A percentile compares a stretch with the other conserved stretches of the same genome.
These are phyloP conservation scores for Leptobrachium ailaonicum DNA, from an alignment of 2,113 vertebrate species.

Conservation along the genomic window DNA sequence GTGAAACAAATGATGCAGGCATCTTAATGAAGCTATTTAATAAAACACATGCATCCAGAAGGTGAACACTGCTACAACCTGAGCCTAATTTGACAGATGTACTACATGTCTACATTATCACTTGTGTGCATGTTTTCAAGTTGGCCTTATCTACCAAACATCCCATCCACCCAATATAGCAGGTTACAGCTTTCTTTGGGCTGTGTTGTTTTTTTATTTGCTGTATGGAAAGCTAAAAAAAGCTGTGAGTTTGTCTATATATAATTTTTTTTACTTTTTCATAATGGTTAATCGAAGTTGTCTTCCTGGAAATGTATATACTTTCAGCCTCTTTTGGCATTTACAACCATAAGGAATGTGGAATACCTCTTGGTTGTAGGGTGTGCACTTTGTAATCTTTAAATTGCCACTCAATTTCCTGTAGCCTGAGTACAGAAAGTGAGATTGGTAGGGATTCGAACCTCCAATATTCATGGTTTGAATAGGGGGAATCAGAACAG, in stretches of 20 bases:
- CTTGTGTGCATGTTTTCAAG: slow-evolving; percentile 57
- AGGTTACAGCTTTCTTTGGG: slow-evolving; percentile 60
- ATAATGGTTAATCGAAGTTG: slow-evolving; percentile 55
- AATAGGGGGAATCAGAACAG: slow-evolving; percentile 40
- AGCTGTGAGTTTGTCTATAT: slow-evolving; percentile 36
- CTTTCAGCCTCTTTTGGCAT: slow-evolving; percentile 24
- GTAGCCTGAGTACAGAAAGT: slow-evolving; percentile 52
- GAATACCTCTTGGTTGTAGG: slow-evolving; percentile 55
- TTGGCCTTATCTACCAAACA: slow-evolving; percentile 1
- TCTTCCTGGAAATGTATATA: slow-evolving; percentile 56
- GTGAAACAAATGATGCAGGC: slow-evolving; percentile 64
- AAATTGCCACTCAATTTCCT: slow-evolving; percentile 29
- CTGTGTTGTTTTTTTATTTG: slow-evolving; percentile 43
- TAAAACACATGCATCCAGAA: slow-evolving; percentile 41
- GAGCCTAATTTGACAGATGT: slow-evolving; percentile 70
- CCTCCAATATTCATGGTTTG: slow-evolving; percentile 52
- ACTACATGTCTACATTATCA: slow-evolving; percentile 59
- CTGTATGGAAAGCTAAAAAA: slow-evolving; percentile 51
- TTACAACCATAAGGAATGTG: slow-evolving; percentile 29
- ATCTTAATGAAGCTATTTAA: slow-evolving; percentile 76
- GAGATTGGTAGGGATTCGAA: slow-evolving; percentile 56
- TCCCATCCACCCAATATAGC: slow-evolving; percentile 31
- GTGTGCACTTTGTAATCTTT: slow-evolving; percentile 43
- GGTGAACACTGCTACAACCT: slow-evolving; percentile 72
- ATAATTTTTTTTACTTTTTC: slow-evolving; percentile 45